Percentiles rank a stretch among this genome's conserved stretches.
These are phyloP conservation scores for Stenotaenia linearis DNA, from an alignment of 2,888 invertebrate species.

Conservation along the genomic window DNA sequence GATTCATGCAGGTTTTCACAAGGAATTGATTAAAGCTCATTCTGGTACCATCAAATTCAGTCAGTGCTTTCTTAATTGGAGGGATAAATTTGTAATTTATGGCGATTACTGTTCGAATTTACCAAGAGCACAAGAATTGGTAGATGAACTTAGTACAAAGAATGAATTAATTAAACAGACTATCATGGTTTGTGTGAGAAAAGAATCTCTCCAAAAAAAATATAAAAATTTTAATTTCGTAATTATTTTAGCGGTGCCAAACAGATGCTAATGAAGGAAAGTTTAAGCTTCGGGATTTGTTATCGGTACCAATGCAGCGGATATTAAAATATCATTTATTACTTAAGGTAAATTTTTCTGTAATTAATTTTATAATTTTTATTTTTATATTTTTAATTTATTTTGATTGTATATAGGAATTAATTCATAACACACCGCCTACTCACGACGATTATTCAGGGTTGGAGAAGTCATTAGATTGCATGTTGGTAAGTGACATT, in stretches of 20 bases:
- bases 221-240: conserved; percentile 36
- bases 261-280: conserved; percentile 89
- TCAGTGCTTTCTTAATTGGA: conserved; percentile 82
- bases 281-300: conserved; percentile 87
- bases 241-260: conserved; percentile 70
- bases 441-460: conserved; percentile 77
- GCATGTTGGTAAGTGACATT: conserved; percentile 63
- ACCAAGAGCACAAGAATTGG: conserved; percentile 74
- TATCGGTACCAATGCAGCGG: conserved; percentile 97
- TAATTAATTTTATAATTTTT: not conserved
- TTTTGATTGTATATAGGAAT: conserved; percentile 44
- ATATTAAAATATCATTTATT: conserved; percentile 95
- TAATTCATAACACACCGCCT: conserved; percentile 50
- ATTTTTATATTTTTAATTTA: not conserved
- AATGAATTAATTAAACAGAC: conserved; percentile 61
- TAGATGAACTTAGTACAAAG: conserved; percentile 68
- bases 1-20: conserved; percentile 76
- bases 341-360: conserved; percentile 69
- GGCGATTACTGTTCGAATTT: conserved; percentile 95
- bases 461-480: conserved; percentile 79
- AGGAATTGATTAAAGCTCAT: conserved; percentile 70
- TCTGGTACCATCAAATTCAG: conserved; percentile 54
- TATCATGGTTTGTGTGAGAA: conserved; percentile 60
- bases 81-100: conserved; percentile 84
- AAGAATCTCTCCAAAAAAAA: too few species aligned